These are phyloP conservation scores for Holacanthella duospinosa DNA, from an alignment of 2,888 invertebrate genomes.

Conservation along the genomic window DNA sequence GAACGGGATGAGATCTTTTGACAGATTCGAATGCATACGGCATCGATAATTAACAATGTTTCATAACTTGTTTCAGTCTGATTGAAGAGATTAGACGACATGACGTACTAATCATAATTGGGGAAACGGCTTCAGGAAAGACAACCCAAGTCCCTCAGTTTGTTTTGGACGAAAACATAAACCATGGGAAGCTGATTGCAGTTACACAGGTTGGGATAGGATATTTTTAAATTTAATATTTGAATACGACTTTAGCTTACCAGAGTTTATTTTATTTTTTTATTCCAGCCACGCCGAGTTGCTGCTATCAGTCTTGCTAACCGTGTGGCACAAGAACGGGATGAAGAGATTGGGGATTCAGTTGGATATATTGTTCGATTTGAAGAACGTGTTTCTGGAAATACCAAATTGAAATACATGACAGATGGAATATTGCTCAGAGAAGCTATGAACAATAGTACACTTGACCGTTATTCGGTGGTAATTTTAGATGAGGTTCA, in stretches of 20 bases:
- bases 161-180: conserved; percentile 55
- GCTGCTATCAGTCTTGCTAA: conserved; percentile 44
- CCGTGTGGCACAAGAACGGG: conserved; percentile 49
- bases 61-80: conserved; percentile 13
- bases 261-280: not conserved
- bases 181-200: not conserved
- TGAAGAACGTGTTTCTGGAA: conserved; percentile 74
- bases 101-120: conserved; percentile 66
- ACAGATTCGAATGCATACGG: too few species aligned
- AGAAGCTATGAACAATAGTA: conserved; percentile 68
- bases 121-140: conserved; percentile 99
- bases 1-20: too few species aligned
- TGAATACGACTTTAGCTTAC: not conserved
- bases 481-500: conserved; percentile 91
- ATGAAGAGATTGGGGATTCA: conserved; percentile 44
- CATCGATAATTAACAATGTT: too few species aligned
- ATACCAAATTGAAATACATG: conserved; percentile 78
- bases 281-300: conserved; percentile 41
- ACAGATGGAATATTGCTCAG: conserved; percentile 90
- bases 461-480: conserved; percentile 64
- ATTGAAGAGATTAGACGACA: conserved; percentile 1
- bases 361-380: conserved; percentile 73
- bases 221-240: not conserved
- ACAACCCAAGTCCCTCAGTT: conserved; percentile 99
- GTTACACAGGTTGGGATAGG: conserved; percentile 1